Base-by-base conservation (phyloP, 2,113 vertebrate species). In the Pterophyllum scalare region DNA sequence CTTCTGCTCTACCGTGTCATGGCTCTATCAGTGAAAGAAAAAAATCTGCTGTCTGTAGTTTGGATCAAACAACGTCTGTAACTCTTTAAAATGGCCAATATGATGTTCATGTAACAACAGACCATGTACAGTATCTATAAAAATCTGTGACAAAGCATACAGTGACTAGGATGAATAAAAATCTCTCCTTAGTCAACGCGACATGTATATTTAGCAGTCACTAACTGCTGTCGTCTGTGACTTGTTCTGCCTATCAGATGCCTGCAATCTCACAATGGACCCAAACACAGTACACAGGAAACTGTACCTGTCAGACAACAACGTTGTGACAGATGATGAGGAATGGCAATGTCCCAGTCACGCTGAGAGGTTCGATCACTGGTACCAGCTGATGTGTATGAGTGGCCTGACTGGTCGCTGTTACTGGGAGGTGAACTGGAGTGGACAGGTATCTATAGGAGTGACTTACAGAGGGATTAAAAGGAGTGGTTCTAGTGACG, bases 401-500 rank as follows among this genome's bases (percentile, higher is more conserved):
- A 26, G 0, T 19, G 65, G 65, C 43, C 65, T 49, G 24, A 70
- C 40, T 49, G 65, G 65, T 70, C 24, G 0, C 3, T 70, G 65
- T 70, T 70, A 70, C 40, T 70, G 65, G 65, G 65, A 70, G 65
- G 65, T 70, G 65, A 40, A 70, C 24, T 70, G 65, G 15, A 70
- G 40, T 70, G 65, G 65, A 43, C 65, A 49, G 65, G 43, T 70
- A 0, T 70, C 40, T 70, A 20, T 70, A 70, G 65, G 65, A 70
- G 40, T 70, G 15, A 70, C 65, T 7, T 70, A 49, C 65, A 70
- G 65, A 4, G 65, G 65, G 5, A 49, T 70, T 49, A 28, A 46
- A 70, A 70, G 65, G 65, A 0, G 65, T 49, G 40, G 65, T 28
- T 6, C 9, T 11, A 17, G 65, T 70, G 28, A 12, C 49, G 65